These are phyloP conservation scores for Triplophysa bombifrons DNA, from an alignment of 2,797 vertebrate species.

Conservation along the genomic window DNA sequence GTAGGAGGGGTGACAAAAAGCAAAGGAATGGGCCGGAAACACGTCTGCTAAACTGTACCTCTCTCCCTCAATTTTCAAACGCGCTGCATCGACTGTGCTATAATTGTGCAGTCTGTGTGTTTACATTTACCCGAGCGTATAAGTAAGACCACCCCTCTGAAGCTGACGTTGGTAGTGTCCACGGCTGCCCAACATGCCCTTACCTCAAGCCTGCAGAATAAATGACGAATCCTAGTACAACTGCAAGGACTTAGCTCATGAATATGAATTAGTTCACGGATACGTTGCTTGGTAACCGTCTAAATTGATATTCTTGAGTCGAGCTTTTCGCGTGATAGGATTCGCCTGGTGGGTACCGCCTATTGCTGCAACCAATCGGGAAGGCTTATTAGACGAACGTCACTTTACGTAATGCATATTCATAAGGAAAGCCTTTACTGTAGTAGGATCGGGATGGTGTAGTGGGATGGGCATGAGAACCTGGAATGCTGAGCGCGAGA, in stretches of 20 bases:
- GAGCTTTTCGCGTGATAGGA: neutral
- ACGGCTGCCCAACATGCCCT: slow-evolving; percentile 76
- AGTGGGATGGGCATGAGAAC: neutral
- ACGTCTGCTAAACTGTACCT: neutral
- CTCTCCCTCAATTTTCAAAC: slow-evolving; percentile 7
- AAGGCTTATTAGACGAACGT: neutral
- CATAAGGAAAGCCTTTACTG: neutral
- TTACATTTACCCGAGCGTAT: slow-evolving; percentile 24
- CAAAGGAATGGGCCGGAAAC: slow-evolving; percentile 1
- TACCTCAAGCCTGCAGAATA: slow-evolving; percentile 59
- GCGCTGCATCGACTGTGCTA: neutral
- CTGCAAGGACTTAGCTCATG: neutral
- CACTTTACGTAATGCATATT: slow-evolving; percentile 15
- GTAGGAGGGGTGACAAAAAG: slow-evolving; percentile 22
- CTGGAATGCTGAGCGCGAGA: no score
- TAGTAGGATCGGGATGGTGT: neutral
- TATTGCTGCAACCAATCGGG: neutral
- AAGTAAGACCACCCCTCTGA: slow-evolving; percentile 28
- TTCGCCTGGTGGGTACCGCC: neutral
- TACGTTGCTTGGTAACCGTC: slow-evolving; percentile 33
- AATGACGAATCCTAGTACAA: slow-evolving; percentile 57
- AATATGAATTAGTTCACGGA: slow-evolving; percentile 15
- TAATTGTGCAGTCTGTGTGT: neutral
- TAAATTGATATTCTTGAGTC: slow-evolving; percentile 30
- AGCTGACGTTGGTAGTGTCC: slow-evolving; percentile 71